phyloP scores from a whole-genome alignment of 1,140 invertebrate genomes.

The Caenorhabditis brenneri region DNA sequence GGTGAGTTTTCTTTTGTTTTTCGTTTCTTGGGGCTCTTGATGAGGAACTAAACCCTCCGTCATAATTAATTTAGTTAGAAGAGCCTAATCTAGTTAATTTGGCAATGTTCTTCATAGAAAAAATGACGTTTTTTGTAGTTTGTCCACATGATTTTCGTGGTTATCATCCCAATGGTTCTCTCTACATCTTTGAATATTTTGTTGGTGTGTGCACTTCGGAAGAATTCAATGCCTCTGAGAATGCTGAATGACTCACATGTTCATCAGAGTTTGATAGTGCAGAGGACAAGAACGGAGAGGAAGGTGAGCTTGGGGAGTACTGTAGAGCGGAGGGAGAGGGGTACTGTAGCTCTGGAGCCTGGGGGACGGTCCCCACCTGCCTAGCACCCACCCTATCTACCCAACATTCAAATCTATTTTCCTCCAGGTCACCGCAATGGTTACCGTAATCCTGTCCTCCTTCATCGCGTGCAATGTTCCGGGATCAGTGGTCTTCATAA shows the following conservation, averaged over 20 bases:
- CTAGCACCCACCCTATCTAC: too few species aligned
- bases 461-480: conserved; percentile 42
- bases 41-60: too few species aligned
- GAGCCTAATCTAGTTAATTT: not conserved
- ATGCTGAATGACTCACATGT: conserved; percentile 12
- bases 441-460: conserved; percentile 39
- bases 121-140: not conserved
- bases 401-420: not conserved
- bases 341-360: too few species aligned
- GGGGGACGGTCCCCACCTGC: too few species aligned
- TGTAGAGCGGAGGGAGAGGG: too few species aligned
- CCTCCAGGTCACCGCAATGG: conserved; percentile 40
- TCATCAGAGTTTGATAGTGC: conserved; percentile 22
- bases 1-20: not conserved
- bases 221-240: not conserved
- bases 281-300: conserved; percentile 31
- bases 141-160: conserved; percentile 28
- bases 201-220: conserved; percentile 2
- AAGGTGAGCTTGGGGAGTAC: too few species aligned
- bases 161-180: conserved; percentile 2
- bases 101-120: not conserved
- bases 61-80: not conserved
- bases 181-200: conserved; percentile 25
- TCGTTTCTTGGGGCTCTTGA: too few species aligned
- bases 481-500: conserved; percentile 30